These are phyloP conservation scores for Sebastes aleutianus DNA, from an alignment of 2,797 vertebrate species.

Conservation along the genomic window DNA sequence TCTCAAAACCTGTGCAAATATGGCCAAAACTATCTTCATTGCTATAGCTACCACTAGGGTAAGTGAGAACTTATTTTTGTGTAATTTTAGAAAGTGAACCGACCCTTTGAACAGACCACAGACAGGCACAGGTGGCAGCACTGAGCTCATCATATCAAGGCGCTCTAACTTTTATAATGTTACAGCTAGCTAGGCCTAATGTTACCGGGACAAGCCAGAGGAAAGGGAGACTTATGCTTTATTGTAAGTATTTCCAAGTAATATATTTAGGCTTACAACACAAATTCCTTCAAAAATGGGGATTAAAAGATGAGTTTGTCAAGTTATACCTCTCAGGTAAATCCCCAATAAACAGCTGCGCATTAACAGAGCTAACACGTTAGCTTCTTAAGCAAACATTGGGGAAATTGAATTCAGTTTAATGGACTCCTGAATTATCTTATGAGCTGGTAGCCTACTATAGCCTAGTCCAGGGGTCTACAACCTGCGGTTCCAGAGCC, in stretches of 20 bases:
- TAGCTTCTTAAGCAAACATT: not conserved
- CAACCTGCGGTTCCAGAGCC: too few species aligned
- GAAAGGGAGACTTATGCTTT: not conserved
- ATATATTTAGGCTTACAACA: not conserved
- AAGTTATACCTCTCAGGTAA: not conserved
- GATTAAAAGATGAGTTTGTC: not conserved
- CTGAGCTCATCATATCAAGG: too few species aligned
- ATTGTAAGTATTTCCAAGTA: not conserved
- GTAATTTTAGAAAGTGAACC: not conserved
- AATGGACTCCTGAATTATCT: not conserved
- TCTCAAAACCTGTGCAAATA: not conserved
- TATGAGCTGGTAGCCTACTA: not conserved
- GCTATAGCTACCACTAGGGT: not conserved
- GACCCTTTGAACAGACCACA: not conserved
- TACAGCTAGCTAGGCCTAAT: too few species aligned
- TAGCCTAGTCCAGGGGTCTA: not conserved
- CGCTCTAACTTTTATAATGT: not conserved
- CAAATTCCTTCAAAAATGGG: not conserved
- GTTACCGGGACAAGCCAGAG: too few species aligned
- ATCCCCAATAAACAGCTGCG: not conserved
- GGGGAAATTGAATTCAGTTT: not conserved
- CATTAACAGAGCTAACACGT: not conserved
- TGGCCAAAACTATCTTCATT: not conserved
- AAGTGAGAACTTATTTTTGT: not conserved
- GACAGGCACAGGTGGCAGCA: not conserved